Conservation (phyloP, 2,113 vertebrate species). For the Gavia stellata region DNA sequence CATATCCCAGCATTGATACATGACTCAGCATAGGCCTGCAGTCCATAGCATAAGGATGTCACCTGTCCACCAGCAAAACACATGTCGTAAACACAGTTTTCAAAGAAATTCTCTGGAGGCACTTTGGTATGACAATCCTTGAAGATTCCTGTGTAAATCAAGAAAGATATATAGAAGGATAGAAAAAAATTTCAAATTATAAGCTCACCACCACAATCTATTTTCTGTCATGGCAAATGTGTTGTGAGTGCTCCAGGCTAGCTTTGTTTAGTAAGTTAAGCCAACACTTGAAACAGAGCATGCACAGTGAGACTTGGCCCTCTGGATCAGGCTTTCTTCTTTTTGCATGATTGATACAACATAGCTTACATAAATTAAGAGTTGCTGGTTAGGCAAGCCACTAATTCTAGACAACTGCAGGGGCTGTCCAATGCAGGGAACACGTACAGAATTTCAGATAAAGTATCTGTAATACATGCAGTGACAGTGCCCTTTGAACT, state of each 20-base stretch:
- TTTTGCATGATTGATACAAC: background rate
- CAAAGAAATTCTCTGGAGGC: constrained; percentile 73
- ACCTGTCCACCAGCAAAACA: constrained; percentile 77
- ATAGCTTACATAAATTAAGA: background rate
- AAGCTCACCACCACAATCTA: background rate
- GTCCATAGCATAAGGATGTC: constrained; percentile 80
- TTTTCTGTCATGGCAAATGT: background rate
- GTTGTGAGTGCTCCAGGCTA: background rate
- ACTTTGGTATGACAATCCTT: constrained; percentile 77
- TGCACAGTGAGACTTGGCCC: background rate
- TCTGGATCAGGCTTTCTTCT: background rate
- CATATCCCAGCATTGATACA: constrained; percentile 76
- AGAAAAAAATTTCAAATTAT: background rate
- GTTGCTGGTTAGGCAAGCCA: background rate
- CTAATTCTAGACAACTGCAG: background rate
- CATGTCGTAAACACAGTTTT: constrained; percentile 83
- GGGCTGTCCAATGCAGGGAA: background rate
- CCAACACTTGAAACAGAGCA: background rate
- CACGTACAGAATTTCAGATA: background rate
- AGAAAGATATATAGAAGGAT: background rate
- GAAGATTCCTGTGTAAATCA: constrained; percentile 77
- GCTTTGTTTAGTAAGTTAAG: background rate
- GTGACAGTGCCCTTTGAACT: background rate
- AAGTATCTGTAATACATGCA: background rate
- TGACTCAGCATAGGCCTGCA: constrained; percentile 83